Evolutionary conservation across 2,888 invertebrate species (phyloP), one percentile per base, ranked within the genome.

Genomic region (Synergus laeviventris): DNA sequence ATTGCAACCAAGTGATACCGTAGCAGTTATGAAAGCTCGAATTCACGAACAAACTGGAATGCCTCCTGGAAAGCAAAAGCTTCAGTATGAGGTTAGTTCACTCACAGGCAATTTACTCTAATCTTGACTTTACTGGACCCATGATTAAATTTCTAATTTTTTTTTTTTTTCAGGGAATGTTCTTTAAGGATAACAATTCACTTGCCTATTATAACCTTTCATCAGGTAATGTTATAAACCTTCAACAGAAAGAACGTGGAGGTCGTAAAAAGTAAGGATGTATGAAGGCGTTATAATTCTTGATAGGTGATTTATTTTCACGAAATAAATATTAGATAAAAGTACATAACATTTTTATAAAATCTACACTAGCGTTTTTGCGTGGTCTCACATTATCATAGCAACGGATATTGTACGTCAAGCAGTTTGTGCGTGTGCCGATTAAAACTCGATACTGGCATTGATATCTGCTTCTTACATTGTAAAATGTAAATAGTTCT

Each of bases 51-150:
- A 95, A 83, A 96, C 97, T 77, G 96, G 96, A 82, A 97, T 99
- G 96, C 98, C 98, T 61, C 97, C 96, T 21, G 98, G 98, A 75
- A 99, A 99, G 91, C 99, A 99, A 92, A 99, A 99, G 91, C 93
- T 99, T 82, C 96, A 97, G 84, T 96, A 96, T 87, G 99, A 99
- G 92, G 98, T 96, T 91, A 90, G 90, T 38, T 74, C 54, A 49
- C 4, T 42, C 16, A 39, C 2, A 8, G 31, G 8, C 7, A 45
- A 60, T 64, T 64, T n/a, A 73, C 49, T 62, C 14, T 21, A 59
- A 66, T 70, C 74, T 36, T 73, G 49, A 66, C 38, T n/a, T 45
- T 60, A 2, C 56, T 21, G 21, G 1, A 24, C 1, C 14, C 12
- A 14, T 14, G 1, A 59, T 59, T 1, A 59, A 14, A 59, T 59